A percentile compares a stretch with the other conserved stretches of the same genome.
Conservation (phyloP, 2,888 invertebrate genomes). For the Melieria crassipennis region DNA sequence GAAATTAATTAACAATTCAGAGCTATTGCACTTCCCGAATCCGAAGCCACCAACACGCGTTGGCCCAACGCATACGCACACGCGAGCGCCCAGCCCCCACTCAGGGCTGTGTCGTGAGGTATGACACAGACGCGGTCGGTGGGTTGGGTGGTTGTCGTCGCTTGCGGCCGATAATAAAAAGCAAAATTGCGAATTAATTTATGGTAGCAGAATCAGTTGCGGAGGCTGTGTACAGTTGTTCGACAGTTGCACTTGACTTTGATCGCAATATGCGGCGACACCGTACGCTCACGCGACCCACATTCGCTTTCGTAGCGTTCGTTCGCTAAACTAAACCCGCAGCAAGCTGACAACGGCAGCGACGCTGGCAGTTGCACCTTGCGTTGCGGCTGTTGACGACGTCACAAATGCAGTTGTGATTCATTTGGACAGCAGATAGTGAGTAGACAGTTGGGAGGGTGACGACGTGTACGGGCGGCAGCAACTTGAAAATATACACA, state of each 20-base stretch:
- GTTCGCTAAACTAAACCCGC: slow-evolving; percentile 15
- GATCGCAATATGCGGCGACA: too few species aligned
- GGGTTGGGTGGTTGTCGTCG: too few species aligned
- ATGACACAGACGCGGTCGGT: too few species aligned
- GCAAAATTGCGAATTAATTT: slow-evolving; percentile 24
- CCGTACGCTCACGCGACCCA: slow-evolving; percentile 20
- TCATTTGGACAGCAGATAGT: too few species aligned
- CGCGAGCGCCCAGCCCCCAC: neutral
- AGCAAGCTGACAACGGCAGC: too few species aligned
- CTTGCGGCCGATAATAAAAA: neutral
- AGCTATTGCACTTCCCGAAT: neutral
- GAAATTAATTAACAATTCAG: too few species aligned
- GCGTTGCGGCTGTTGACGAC: too few species aligned
- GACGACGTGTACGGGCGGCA: too few species aligned
- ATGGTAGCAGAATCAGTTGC: slow-evolving; percentile 17
- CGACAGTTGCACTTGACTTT: slow-evolving; percentile 11
- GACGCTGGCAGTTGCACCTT: too few species aligned
- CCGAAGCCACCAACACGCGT: neutral
- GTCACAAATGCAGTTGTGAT: too few species aligned
- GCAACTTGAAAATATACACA: too few species aligned
- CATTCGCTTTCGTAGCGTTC: slow-evolving; percentile 28
- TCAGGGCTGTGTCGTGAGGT: neutral
- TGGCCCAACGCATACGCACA: neutral
- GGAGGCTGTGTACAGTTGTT: slow-evolving; percentile 18
- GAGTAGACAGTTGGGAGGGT: too few species aligned